Conservation (phyloP, 1,140 invertebrate genomes). For the Drosophila ambigua region DNA sequence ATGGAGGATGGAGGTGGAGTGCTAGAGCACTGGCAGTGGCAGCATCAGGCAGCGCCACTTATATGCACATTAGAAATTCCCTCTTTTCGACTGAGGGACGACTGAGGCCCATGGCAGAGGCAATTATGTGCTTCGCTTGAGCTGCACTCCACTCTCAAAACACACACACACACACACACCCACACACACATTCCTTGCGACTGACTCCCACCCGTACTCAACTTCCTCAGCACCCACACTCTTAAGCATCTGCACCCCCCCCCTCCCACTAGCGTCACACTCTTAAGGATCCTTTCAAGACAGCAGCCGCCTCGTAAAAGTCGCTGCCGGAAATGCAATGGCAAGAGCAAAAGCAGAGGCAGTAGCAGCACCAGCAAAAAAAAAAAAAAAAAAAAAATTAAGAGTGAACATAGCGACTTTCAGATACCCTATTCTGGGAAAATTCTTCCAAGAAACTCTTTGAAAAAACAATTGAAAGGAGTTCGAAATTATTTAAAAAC, state of each 20-base stretch:
- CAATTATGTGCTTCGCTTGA: conserved; percentile 81
- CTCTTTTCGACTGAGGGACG: conserved; percentile 57
- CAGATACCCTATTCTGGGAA: too few species aligned
- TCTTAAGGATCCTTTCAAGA: conserved; percentile 53
- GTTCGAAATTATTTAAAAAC: too few species aligned
- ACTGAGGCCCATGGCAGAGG: conserved; percentile 52
- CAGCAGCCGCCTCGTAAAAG: conserved; percentile 62
- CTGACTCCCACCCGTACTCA: conserved; percentile 1
- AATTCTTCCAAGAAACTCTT: too few species aligned
- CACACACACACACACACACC: conserved; percentile 21
- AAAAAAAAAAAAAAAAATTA: neutral
- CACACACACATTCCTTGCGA: conserved; percentile 1
- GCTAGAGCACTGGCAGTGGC: conserved; percentile 1
- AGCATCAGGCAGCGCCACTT: conserved; percentile 54
- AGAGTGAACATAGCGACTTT: too few species aligned
- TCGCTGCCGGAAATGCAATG: conserved; percentile 72
- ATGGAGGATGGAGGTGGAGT: conserved; percentile 7
- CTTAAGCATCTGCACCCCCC: conserved; percentile 32
- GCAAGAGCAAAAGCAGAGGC: conserved; percentile 11
- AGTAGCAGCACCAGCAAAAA: conserved; percentile 20
- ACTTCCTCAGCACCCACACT: neutral
- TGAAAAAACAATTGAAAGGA: too few species aligned
- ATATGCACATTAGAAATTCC: conserved; percentile 80
- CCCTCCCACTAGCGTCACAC: conserved; percentile 5
- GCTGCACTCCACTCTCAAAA: conserved; percentile 53